A percentile compares a stretch with the other conserved stretches of the same genome.
These are phyloP conservation scores for Parauchenoglanis ngamensis DNA, from an alignment of 2,797 vertebrate species.

Conservation along the genomic window DNA sequence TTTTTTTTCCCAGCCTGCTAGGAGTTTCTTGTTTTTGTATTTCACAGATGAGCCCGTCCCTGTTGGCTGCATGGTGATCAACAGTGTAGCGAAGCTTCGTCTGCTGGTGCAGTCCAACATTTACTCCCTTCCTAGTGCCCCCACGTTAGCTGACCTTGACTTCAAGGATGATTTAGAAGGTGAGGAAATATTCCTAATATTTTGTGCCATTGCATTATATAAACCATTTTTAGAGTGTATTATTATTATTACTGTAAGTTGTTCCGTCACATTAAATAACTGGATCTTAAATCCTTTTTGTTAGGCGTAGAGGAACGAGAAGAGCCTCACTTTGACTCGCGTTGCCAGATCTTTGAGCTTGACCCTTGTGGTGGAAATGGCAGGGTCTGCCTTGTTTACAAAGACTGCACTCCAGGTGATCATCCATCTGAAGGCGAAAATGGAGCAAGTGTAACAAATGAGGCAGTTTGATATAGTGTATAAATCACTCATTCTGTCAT, in stretches of 20 bases:
- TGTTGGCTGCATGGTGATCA: conserved; percentile 89
- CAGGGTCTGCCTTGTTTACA: conserved; percentile 95
- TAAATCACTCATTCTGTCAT: background rate
- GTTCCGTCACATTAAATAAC: background rate
- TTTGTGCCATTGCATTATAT: conserved; percentile 49
- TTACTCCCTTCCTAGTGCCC: conserved; percentile 86
- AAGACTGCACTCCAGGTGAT: conserved; percentile 83
- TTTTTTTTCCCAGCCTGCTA: too few relatives aligned
- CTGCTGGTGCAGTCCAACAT: conserved; percentile 82
- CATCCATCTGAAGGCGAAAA: background rate
- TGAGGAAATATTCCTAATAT: conserved; percentile 49
- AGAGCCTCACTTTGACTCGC: conserved; percentile 87
- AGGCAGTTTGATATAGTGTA: background rate
- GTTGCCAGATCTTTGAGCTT: conserved; percentile 89
- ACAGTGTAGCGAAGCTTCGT: conserved; percentile 81
- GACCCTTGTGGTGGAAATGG: conserved; percentile 90
- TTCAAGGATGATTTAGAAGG: conserved; percentile 78
- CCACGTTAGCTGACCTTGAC: conserved; percentile 89
- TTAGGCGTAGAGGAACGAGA: conserved; percentile 59
- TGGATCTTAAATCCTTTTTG: conserved; percentile 40
- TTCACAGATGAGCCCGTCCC: conserved; percentile 84
- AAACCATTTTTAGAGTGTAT: background rate
- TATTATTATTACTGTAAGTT: background rate
- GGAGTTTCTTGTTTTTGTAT: conserved; percentile 24
- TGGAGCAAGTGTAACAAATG: background rate